Conservation (phyloP, 2,113 vertebrate species). For the Rhynchopsitta pachyrhyncha region DNA sequence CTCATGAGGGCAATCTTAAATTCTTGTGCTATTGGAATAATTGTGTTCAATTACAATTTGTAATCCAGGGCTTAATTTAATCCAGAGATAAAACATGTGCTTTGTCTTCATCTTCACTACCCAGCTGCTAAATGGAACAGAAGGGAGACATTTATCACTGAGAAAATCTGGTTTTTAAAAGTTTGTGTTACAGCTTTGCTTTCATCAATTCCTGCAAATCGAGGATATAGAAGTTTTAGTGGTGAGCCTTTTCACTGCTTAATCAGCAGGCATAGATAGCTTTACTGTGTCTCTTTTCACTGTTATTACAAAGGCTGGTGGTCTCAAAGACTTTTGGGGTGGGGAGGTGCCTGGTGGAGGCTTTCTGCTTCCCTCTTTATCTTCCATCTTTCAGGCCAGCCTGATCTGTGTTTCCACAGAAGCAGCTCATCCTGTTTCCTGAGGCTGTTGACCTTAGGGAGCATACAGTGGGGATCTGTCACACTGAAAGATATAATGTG, state of each 20-base stretch:
- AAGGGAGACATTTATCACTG: conserved; percentile 6
- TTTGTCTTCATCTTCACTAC: conserved; percentile 30
- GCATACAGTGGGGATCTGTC: not conserved
- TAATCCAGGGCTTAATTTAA: conserved; percentile 52
- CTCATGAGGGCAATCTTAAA: conserved; percentile 7
- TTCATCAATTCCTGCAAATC: not conserved
- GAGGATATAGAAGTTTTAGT: not conserved
- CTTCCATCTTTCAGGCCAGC: not conserved
- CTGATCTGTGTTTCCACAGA: accelerated
- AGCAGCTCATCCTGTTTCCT: not conserved
- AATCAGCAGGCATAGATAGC: not conserved
- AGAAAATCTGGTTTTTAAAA: not conserved
- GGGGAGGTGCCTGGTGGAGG: not conserved
- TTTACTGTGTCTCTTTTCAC: not conserved
- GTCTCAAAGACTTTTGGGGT: not conserved
- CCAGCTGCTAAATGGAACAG: conserved; percentile 36
- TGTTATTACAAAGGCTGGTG: not conserved
- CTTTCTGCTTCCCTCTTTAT: not conserved
- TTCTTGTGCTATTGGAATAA: conserved; percentile 20
- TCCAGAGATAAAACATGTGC: not conserved
- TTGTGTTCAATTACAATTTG: conserved; percentile 19
- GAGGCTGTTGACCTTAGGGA: not conserved
- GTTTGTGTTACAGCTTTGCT: not conserved
- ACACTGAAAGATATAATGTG: accelerated
- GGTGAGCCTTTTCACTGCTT: not conserved